These are phyloP conservation scores for Parus major DNA, from an alignment of 2,113 vertebrate genomes.

Conservation along the genomic window DNA sequence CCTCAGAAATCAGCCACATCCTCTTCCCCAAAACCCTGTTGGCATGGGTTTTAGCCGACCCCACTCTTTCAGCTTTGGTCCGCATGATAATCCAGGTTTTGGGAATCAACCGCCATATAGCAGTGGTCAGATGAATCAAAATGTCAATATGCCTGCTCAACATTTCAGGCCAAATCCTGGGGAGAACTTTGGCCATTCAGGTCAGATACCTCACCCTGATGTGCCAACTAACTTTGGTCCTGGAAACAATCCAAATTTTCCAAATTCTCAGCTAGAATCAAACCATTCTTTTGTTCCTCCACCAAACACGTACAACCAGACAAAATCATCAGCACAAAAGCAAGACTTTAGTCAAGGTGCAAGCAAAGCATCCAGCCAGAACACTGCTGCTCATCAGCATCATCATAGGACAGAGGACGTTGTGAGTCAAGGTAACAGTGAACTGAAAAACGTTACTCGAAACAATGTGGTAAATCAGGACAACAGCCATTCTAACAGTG, in stretches of 20 bases:
- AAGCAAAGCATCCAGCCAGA: slow-evolving; percentile 66
- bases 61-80: slow-evolving; percentile 76
- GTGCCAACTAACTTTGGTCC: slow-evolving; percentile 70
- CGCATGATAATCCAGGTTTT: slow-evolving; percentile 73
- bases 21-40: slow-evolving; percentile 78
- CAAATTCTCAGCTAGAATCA: slow-evolving; percentile 65
- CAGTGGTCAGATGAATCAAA: slow-evolving; percentile 63
- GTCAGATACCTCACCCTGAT: slow-evolving; percentile 71
- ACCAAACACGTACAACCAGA: slow-evolving; percentile 67
- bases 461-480: slow-evolving; percentile 62
- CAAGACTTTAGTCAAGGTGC: slow-evolving; percentile 72
- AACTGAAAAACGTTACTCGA: slow-evolving; percentile 68
- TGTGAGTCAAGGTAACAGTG: slow-evolving; percentile 63
- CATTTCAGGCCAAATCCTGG: slow-evolving; percentile 76
- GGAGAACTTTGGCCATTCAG: slow-evolving; percentile 75
- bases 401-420: slow-evolving; percentile 73
- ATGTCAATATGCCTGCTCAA: slow-evolving; percentile 73
- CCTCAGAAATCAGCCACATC: slow-evolving; percentile 79
- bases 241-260: slow-evolving; percentile 70
- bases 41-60: slow-evolving; percentile 78
- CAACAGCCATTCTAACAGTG: slow-evolving; percentile 58
- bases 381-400: slow-evolving; percentile 67
- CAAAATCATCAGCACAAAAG: slow-evolving; percentile 70
- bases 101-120: slow-evolving; percentile 72
- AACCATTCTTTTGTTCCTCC: slow-evolving; percentile 75